Percentiles rank a stretch among this genome's conserved stretches.
Conservation (phyloP, 2,797 vertebrate species). For the Tarsius wallacei region DNA sequence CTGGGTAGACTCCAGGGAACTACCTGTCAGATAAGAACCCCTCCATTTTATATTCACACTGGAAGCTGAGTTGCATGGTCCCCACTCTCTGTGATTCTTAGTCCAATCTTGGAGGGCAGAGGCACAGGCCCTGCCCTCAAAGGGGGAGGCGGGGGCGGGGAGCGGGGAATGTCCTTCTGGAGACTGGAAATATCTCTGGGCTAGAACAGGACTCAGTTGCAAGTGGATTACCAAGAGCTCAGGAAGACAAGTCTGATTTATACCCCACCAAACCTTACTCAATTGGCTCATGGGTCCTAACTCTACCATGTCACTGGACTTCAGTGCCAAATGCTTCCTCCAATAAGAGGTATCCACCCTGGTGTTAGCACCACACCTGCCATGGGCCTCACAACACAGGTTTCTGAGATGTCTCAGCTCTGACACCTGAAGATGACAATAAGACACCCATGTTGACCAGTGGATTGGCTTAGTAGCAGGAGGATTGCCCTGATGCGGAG, state of each 20-base stretch:
- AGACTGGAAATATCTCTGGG: constrained; percentile 28
- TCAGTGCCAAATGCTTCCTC: not conserved
- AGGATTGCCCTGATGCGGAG: not conserved
- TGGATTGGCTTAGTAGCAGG: not conserved
- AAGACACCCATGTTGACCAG: not conserved
- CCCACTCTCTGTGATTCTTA: not conserved
- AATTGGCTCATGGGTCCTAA: not conserved
- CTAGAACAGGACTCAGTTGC: constrained; percentile 28
- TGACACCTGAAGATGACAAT: not conserved
- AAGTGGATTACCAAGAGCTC: constrained; percentile 36
- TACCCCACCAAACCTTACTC: not conserved
- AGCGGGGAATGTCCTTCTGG: not conserved
- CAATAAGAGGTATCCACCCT: not conserved
- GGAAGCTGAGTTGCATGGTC: not conserved
- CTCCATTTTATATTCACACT: not conserved
- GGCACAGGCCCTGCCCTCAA: not conserved
- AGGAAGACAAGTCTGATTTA: constrained; percentile 44
- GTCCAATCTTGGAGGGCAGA: not conserved
- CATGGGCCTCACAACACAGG: not conserved
- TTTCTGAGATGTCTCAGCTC: not conserved
- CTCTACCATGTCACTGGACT: not conserved
- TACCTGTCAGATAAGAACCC: not conserved
- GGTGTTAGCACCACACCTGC: not conserved
- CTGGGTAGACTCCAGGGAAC: not conserved
- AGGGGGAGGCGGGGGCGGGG: not conserved